Evolutionary conservation across 2,113 vertebrate genomes (phyloP).

Genomic region (Melanotaenia duboulayi): DNA sequence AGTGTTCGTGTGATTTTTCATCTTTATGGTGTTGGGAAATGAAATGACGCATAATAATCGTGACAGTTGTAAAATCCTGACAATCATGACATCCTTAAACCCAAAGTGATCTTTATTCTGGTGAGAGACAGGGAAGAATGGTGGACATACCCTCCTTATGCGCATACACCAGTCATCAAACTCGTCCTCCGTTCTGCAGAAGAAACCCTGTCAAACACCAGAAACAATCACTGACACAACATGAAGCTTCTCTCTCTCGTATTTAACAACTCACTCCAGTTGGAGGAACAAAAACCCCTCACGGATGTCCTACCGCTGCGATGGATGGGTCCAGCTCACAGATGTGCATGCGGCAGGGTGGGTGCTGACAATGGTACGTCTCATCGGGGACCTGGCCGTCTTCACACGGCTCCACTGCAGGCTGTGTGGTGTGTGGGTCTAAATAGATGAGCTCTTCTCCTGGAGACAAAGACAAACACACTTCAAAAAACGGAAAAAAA

Average conservation of each 20-base stretch:
- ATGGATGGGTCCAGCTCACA: slow-evolving; percentile 97
- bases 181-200: slow-evolving; percentile 95
- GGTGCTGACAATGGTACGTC: slow-evolving; percentile 97
- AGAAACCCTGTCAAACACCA: slow-evolving; percentile 88
- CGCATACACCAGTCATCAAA: slow-evolving; percentile 95
- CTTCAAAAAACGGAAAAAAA: neutral
- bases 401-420: slow-evolving; percentile 86
- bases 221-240: slow-evolving; percentile 7
- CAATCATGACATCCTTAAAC: neutral
- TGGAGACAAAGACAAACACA: slow-evolving; percentile 51
- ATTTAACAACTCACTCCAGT: slow-evolving; percentile 5
- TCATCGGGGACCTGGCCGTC: slow-evolving; percentile 86
- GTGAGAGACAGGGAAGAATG: neutral
- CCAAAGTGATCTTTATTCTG: neutral
- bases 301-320: slow-evolving; percentile 85
- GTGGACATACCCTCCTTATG: slow-evolving; percentile 88
- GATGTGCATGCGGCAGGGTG: slow-evolving; percentile 96
- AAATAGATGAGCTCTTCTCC: slow-evolving; percentile 96
- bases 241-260: slow-evolving; percentile 10
- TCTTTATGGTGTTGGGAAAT: too few relatives aligned
- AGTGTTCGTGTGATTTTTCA: too few relatives aligned
- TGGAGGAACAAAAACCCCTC: neutral
- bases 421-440: slow-evolving; percentile 97
- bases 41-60: too few relatives aligned
- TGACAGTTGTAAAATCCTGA: neutral